Evolutionary conservation across 1,140 invertebrate genomes (phyloP), one percentile per base, ranked within the genome.

Genomic region (Ylistrum balloti): DNA sequence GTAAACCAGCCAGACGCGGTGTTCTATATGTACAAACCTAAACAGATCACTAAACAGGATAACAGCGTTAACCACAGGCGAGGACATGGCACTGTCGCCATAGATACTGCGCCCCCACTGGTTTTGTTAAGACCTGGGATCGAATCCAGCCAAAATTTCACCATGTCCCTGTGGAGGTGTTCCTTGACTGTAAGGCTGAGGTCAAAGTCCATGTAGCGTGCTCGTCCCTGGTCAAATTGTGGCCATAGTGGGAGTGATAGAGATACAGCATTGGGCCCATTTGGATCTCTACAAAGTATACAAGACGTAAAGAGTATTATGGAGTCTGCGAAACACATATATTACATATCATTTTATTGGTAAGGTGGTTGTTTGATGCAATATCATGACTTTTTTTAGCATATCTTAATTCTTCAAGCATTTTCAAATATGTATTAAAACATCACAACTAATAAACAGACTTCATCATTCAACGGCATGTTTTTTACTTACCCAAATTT

Each of bases 401-500:
- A n/a, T n/a, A n/a, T n/a, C n/a, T n/a, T n/a, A n/a, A n/a, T n/a
- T n/a, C n/a, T n/a, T n/a, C n/a, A n/a, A n/a, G n/a, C n/a, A n/a
- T n/a, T n/a, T n/a, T n/a, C n/a, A n/a, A n/a, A n/a, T n/a, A n/a
- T n/a, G n/a, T n/a, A n/a, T n/a, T n/a, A n/a, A n/a, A 13, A 38
- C 35, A 38, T 7, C 13, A 7, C 35, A 13, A 38, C 35, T 7
- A 13, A 38, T 38, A 38, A 13, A 38, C 35, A 38, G 35, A 38
- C 35, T 7, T 38, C 13, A 38, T 38, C 15, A 13, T 86, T n/a
- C 33, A n/a, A 48, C 5, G 17, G 33, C 32, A 74, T 20, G 5
- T 32, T 20, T n/a, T 48, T 7, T 41, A 97, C 97, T 97, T 97
- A 99, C 99, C 99, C 99, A 28, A 98, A 98, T 95, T 98, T 98